Evolutionary conservation across 2,888 invertebrate genomes (phyloP), one percentile per base, ranked within the genome.

Genomic region (Perizoma affinitatum): DNA sequence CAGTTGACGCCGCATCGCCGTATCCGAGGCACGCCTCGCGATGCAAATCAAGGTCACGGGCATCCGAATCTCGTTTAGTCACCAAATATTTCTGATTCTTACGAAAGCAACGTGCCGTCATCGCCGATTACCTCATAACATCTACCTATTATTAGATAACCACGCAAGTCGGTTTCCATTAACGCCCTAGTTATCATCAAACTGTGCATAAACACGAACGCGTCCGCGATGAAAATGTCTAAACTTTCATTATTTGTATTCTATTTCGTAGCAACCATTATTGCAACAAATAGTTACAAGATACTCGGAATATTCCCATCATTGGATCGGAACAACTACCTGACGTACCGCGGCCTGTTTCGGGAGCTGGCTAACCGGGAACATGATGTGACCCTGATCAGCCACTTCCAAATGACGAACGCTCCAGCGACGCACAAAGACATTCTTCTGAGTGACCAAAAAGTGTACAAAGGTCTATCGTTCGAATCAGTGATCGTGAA

Each of bases 301-400:
- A 93, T 93, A 71, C 86, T 93, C 66, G 93, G 93, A 7, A 82
- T 93, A 74, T 93, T 93, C 74, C 93, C 93, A 9, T 93, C 93
- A 5, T 72, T 87, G 63, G 91, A 91, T 57, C 87, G 88, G 56
- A 93, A 90, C 70, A 93, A 93, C 79, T 89, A 93, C 73, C 73
- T 89, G 53, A 91, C 93, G 45, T 93, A 93, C 72, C 89, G 93
- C 60, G 82, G 83, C 35, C 77, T 94, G 50, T 84, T 94, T 65
- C 86, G 88, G 48, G 93, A 92, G 68, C 79, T 94, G 46, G 92
- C 92, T 9, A 86, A 83, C 69, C 83, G 89, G 34, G 89, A 93
- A 58, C 93, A 94, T 72, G 88, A 94, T 63, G 90, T 94, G 55
- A 93, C 93, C 35, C 86, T 94, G 70, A 86, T 93, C 49, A 92